Percentiles rank a stretch among this genome's conserved stretches.
Conservation (phyloP, 2,888 invertebrate genomes). For the Omphaloscelis lunosa region DNA sequence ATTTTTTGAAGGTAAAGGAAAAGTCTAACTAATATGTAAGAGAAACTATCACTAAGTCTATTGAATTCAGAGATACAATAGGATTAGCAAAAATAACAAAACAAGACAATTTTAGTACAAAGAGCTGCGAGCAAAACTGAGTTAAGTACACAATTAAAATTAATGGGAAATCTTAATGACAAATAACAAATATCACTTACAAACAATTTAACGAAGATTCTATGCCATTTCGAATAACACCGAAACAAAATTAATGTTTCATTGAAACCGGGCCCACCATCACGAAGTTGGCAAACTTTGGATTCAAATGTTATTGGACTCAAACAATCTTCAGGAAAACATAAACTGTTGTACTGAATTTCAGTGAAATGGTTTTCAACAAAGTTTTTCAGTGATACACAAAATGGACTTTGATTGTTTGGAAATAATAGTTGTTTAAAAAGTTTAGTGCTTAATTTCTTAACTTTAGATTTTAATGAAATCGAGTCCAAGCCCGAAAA, state of each 20-base stretch:
- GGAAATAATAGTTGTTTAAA: conserved; percentile 24
- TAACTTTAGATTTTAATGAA: conserved; percentile 32
- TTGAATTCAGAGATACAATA: background rate
- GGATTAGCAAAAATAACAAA: background rate
- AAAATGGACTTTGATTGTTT: conserved; percentile 40
- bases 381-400: conserved; percentile 41
- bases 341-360: conserved; percentile 29
- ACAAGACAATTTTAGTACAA: conserved; percentile 1
- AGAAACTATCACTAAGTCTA: background rate
- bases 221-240: conserved; percentile 44
- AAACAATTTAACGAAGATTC: conserved; percentile 51
- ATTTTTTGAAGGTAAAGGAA: background rate
- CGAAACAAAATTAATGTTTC: conserved; percentile 54
- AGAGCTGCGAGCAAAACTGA: background rate
- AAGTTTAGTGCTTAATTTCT: conserved; percentile 22
- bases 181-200: conserved; percentile 57
- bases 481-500: background rate
- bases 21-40: background rate
- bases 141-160: conserved; percentile 8
- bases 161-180: conserved; percentile 26
- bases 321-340: conserved; percentile 61
- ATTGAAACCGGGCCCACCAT: conserved; percentile 52
- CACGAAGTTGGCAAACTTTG: conserved; percentile 56
- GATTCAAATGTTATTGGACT: conserved; percentile 65
- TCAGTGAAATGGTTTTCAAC: conserved; percentile 14